Base-by-base conservation (phyloP, 2,888 invertebrate species). In the Napeogenes inachia region DNA sequence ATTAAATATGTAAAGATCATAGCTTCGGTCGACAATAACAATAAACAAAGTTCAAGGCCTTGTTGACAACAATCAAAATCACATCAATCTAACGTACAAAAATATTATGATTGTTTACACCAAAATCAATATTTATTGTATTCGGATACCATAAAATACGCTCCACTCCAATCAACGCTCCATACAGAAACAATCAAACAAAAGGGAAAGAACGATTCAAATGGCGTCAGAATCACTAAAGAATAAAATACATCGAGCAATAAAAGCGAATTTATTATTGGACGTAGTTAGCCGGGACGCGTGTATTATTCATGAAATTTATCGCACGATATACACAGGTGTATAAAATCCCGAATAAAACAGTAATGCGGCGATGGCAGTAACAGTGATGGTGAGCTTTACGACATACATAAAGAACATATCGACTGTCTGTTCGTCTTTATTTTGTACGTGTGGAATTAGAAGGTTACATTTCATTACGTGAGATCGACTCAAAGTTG, bases 251-350 rank as follows among this genome's bases (percentile, higher is more conserved):
- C 62, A 66, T 61, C 47, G 42, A 45, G 62, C 57, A 58, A 66
- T 64, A 64, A 64, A 64, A 42, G 50, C 59, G 64, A 56, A 66
- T 66, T 66, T 66, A 66, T 66, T 66, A 56, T 58, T 21, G 64
- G 64, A 45, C 58, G 64, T 64, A 66, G 66, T 66, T 66, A 66
- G 64, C 58, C 60, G 47, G 46, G 64, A 57, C 54, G 66, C 59
- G 56, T 61, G 50, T 64, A 56, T 64, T 64, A 64, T 54, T 56
- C 60, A 62, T 57, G 58, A 55, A 62, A 64, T 59, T 56, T 62
- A 60, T 60, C 38, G 56, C 3, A 30, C 33, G 56, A 13, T 21
- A 47, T 60, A 57, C 58, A 56, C 59, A 64, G 66, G 66, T 66
- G 66, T 62, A 61, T 61, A 57, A 61, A 61, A 58, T 60, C 54